Percentiles rank a stretch among this genome's conserved stretches.
Evolutionary conservation across 2,113 vertebrate genomes (phyloP).

Genomic region (Callithrix jacchus): DNA sequence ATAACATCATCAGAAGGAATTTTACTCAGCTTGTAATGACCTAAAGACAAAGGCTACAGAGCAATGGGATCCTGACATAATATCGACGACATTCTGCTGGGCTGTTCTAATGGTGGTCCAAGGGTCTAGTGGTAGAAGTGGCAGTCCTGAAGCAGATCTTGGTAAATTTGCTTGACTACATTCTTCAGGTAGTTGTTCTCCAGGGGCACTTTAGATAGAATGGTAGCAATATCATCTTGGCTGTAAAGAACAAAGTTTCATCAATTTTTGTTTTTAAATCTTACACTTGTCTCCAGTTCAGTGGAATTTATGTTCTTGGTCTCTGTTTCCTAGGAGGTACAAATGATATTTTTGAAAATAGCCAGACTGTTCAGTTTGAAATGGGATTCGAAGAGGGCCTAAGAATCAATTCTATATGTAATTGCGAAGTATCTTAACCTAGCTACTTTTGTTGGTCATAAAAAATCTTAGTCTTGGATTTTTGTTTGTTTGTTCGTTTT

Average conservation of each 20-base stretch:
- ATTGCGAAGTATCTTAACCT: background rate
- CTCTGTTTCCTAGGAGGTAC: slow-evolving; percentile 13
- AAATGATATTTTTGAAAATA: slow-evolving; percentile 43
- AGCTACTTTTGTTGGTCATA: slow-evolving; percentile 28
- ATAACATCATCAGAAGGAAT: slow-evolving; percentile 31
- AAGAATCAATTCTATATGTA: slow-evolving; percentile 47
- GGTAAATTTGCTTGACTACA: slow-evolving; percentile 77
- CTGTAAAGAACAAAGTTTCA: slow-evolving; percentile 77
- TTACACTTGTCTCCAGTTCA: slow-evolving; percentile 6
- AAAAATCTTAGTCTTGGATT: slow-evolving; percentile 11
- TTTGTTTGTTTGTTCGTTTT: too few relatives aligned
- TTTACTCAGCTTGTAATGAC: slow-evolving; percentile 38
- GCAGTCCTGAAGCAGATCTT: slow-evolving; percentile 73
- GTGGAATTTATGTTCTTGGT: slow-evolving; percentile 17
- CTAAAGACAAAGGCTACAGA: slow-evolving; percentile 42
- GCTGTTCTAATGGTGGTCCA: background rate
- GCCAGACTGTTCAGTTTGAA: background rate
- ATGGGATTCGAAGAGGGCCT: slow-evolving; percentile 4
- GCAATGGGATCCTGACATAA: background rate
- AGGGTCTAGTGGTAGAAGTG: background rate
- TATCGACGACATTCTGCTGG: background rate
- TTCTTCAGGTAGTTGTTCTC: slow-evolving; percentile 84
- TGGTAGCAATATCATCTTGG: slow-evolving; percentile 77
- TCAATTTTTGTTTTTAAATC: slow-evolving; percentile 52
- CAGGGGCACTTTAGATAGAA: slow-evolving; percentile 79